Base-by-base conservation (phyloP, 2,113 vertebrate species). In the Istiophorus platypterus region DNA sequence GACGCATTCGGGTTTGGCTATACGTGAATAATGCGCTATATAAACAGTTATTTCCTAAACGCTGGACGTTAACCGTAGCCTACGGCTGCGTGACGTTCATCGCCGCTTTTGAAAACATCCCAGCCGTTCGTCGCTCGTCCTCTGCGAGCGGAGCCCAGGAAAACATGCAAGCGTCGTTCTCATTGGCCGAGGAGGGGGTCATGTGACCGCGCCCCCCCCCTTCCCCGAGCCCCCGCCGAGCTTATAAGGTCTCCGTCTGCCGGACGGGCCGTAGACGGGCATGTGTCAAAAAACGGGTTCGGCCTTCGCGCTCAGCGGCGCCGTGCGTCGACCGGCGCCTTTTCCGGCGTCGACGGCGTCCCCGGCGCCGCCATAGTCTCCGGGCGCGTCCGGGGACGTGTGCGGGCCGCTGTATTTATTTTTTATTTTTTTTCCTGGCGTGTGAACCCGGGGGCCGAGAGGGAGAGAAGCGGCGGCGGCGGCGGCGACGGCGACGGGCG, bases 41-140 rank as follows among this genome's bases (percentile, higher is more conserved):
- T 80, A 85, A 85, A 79, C 51, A 51, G 71, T 81, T 88, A 80
- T 89, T 81, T 81, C 66, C 81, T 79, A 86, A 89, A 92, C 85
- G 86, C 31, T 78, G 81, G 84, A 91, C 86, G 91, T 84, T 89
- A 88, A 91, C 88, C 76, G 91, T 88, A 88, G 87, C 84, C 92
- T 91, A 91, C 91, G 91, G 87, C 92, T 82, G 91, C 63, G 91
- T 95, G 93, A 92, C 94, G 94, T 94, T 91, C 92, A 86, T 90
- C 76, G 89, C 89, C 90, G 93, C 70, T 88, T 93, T 95, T 95
- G 95, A 95, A 96, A 96, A 96, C 95, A 95, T 95, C 93, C 73
- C 92, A 92, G 90, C 81, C 77, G 90, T 88, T 91, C 87, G 92
- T 92, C 86, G 88, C 59, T 88, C 86, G 89, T 88, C 90, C 94